These are phyloP conservation scores for Solenodon paradoxus DNA, from an alignment of 2,113 vertebrate species.

Conservation along the genomic window DNA sequence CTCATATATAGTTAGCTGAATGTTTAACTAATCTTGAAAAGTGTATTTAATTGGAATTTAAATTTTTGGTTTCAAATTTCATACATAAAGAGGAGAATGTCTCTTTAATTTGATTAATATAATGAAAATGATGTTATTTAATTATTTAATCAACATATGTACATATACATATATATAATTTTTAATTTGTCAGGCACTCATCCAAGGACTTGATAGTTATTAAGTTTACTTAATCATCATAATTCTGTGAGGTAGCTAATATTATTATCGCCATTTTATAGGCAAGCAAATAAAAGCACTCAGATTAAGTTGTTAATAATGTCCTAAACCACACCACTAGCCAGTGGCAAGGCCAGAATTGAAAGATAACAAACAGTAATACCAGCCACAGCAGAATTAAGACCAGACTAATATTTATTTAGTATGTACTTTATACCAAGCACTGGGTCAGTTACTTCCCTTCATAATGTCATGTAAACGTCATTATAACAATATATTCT, in stretches of 20 bases:
- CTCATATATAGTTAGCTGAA: not conserved
- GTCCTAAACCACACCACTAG: not conserved
- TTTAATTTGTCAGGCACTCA: not conserved
- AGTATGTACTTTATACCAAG: not conserved
- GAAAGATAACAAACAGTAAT: not conserved
- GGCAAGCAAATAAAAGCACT: not conserved
- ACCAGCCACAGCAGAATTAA: not conserved
- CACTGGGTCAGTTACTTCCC: not conserved
- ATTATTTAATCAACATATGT: constrained; percentile 15
- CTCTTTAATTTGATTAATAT: not conserved
- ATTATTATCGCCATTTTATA: not conserved
- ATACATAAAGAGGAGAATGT: not conserved
- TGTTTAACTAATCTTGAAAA: not conserved
- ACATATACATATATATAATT: not conserved
- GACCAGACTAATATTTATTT: not conserved
- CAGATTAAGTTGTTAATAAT: not conserved
- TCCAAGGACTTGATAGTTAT: not conserved
- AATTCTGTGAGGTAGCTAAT: not conserved
- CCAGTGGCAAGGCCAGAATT: not conserved
- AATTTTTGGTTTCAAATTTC: not conserved
- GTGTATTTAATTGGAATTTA: constrained; percentile 4
- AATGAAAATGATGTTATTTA: not conserved
- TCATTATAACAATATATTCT: not conserved
- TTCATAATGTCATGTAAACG: not conserved
- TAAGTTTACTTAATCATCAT: not conserved